phyloP scores from a whole-genome alignment of 1,140 invertebrate genomes.

The Palaemon carinicauda region DNA sequence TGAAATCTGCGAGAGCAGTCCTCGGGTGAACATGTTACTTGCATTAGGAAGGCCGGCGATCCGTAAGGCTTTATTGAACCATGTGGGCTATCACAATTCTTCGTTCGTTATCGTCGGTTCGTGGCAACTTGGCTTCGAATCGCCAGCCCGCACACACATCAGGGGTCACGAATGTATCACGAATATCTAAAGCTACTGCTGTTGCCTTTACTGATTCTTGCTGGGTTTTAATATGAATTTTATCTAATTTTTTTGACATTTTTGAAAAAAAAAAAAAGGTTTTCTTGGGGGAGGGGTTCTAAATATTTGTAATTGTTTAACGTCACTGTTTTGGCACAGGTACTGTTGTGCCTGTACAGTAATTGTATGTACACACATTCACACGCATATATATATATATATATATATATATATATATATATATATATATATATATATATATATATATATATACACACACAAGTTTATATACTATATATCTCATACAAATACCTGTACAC shows the following conservation, averaged over 20 bases:
- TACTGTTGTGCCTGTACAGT: neutral
- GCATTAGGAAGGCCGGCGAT: constrained; percentile 37
- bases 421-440: too few relatives aligned
- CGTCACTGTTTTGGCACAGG: neutral
- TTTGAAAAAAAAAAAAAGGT: too few relatives aligned
- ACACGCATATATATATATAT: neutral
- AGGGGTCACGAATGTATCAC: too few relatives aligned
- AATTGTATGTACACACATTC: neutral
- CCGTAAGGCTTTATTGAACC: constrained; percentile 44
- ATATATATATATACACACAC: too few relatives aligned
- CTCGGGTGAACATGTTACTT: constrained; percentile 38
- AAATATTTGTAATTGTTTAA: neutral
- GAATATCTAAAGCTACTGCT: too few relatives aligned
- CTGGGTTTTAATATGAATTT: too few relatives aligned
- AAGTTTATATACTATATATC: too few relatives aligned
- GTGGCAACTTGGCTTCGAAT: neutral
- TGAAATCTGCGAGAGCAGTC: constrained; percentile 21
- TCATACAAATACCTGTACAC: too few relatives aligned
- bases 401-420: too few relatives aligned
- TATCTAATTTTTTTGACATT: too few relatives aligned
- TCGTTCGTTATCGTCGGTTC: constrained; percentile 17
- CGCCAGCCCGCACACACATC: neutral
- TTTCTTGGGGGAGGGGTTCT: too few relatives aligned
- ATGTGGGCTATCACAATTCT: constrained; percentile 38
- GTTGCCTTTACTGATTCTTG: too few relatives aligned